Conservation (phyloP, 2,888 invertebrate genomes). For the Pristionchus japonicus region DNA sequence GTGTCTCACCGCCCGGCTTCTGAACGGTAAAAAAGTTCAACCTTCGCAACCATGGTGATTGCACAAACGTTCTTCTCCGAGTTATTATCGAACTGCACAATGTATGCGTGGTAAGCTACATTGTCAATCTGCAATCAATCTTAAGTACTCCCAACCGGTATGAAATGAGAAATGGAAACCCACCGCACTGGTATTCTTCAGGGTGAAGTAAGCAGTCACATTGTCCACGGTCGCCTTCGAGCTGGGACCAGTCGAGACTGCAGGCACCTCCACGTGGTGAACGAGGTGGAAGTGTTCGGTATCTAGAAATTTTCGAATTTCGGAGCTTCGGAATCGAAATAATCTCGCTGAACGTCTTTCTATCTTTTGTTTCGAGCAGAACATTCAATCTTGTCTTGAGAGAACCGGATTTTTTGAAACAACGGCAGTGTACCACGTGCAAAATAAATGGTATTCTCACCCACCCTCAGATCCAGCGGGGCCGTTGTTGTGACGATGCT, state of each 20-base stretch:
- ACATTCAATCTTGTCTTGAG: too few species aligned
- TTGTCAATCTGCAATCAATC: not conserved
- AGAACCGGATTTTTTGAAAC: too few species aligned
- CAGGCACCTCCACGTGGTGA: not conserved
- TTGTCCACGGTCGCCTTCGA: not conserved
- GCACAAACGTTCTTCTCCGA: not conserved
- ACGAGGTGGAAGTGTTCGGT: not conserved
- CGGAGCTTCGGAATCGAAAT: too few species aligned
- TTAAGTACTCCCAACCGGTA: too few species aligned
- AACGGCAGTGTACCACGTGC: too few species aligned
- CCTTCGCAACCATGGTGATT: not conserved
- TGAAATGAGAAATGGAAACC: too few species aligned
- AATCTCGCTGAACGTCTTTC: too few species aligned
- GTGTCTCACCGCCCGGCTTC: too few species aligned
- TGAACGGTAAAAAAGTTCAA: not conserved
- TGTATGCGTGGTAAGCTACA: not conserved
- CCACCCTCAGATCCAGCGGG: not conserved
- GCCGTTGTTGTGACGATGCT: not conserved
- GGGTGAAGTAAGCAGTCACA: not conserved
- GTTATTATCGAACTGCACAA: not conserved
- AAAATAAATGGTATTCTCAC: too few species aligned
- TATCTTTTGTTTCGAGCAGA: too few species aligned
- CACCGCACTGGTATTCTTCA: not conserved
- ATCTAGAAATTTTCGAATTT: not conserved
- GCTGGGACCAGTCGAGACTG: not conserved